Evolutionary conservation across 53 echinoderm and acorn worm species (phyloP).

Genomic region (Echinarachnius parma): DNA sequence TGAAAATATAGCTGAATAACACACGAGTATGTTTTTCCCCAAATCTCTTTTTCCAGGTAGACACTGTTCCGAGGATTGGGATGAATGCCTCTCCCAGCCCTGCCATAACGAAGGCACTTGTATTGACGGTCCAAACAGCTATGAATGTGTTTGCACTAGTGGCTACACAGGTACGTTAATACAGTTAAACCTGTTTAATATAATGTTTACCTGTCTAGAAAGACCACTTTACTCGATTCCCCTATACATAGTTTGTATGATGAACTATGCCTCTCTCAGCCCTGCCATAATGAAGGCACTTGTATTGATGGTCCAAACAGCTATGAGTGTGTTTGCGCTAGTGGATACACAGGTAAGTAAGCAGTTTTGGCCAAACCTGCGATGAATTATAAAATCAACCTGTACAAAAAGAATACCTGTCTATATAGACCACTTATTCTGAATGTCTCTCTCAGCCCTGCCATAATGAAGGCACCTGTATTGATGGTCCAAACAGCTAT

Average conservation of each 20-base stretch:
- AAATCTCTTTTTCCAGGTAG: slow-evolving; percentile 46
- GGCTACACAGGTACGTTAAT: too few relatives aligned
- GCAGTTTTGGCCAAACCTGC: too few relatives aligned
- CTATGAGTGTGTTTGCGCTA: neutral
- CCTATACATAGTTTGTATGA: too few relatives aligned
- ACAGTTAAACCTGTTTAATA: too few relatives aligned
- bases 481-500: neutral
- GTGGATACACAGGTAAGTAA: neutral
- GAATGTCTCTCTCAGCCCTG: slow-evolving; percentile 1
- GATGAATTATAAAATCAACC: too few relatives aligned
- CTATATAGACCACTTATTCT: too few relatives aligned
- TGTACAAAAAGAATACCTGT: neutral
- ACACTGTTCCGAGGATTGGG: slow-evolving; percentile 48
- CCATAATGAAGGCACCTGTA: neutral
- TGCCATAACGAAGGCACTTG: slow-evolving; percentile 58
- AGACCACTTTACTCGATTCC: too few relatives aligned
- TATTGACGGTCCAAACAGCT: neutral
- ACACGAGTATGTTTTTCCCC: too few relatives aligned
- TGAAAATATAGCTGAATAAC: too few relatives aligned
- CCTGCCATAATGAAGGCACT: too few relatives aligned
- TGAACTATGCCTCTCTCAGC: neutral
- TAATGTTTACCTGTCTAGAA: too few relatives aligned
- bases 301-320: too few relatives aligned
- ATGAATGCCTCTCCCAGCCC: slow-evolving; percentile 63
- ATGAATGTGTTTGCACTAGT: neutral